These are phyloP conservation scores for Drosophila acutilabella DNA, from an alignment of 2,888 invertebrate genomes.

Conservation along the genomic window DNA sequence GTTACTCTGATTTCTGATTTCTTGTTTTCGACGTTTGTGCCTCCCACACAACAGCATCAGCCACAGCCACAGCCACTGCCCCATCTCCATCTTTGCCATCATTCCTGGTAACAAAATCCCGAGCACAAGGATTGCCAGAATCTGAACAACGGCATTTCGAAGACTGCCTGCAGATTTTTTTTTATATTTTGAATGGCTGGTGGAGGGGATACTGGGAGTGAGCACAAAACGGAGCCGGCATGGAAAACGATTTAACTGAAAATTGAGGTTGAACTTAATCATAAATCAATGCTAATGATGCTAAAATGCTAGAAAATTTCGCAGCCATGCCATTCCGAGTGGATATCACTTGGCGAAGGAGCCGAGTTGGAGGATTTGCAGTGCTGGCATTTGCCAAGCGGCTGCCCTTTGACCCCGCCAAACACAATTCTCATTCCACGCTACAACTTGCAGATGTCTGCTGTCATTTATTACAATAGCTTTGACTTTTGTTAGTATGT, in stretches of 20 bases:
- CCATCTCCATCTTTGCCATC: slow-evolving; percentile 8
- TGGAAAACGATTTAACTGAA: slow-evolving; percentile 82
- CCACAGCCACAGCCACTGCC: not conserved
- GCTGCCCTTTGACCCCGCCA: slow-evolving; percentile 43
- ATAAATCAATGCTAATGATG: slow-evolving; percentile 85
- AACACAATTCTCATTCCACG: slow-evolving; percentile 13
- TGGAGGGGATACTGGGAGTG: not conserved
- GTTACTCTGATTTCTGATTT: slow-evolving; percentile 81
- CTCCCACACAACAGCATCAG: slow-evolving; percentile 33
- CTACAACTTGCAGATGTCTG: slow-evolving; percentile 77
- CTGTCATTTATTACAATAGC: slow-evolving; percentile 85
- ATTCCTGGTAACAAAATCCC: slow-evolving; percentile 15
- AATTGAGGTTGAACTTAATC: slow-evolving; percentile 84
- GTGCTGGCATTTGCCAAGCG: slow-evolving; percentile 72
- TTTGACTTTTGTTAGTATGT: slow-evolving; percentile 82
- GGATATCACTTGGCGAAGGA: slow-evolving; percentile 67
- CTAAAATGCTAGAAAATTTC: slow-evolving; percentile 82
- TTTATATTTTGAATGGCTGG: not conserved
- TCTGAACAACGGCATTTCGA: slow-evolving; percentile 26
- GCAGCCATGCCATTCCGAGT: slow-evolving; percentile 67
- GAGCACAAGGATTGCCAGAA: slow-evolving; percentile 36
- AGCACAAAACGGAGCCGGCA: slow-evolving; percentile 45
- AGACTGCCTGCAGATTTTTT: slow-evolving; percentile 26
- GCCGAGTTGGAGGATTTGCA: slow-evolving; percentile 62
- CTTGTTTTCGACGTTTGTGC: slow-evolving; percentile 69